Evolutionary conservation across 2,888 invertebrate genomes (phyloP).

Genomic region (Thysanoteuthis rhombus): DNA sequence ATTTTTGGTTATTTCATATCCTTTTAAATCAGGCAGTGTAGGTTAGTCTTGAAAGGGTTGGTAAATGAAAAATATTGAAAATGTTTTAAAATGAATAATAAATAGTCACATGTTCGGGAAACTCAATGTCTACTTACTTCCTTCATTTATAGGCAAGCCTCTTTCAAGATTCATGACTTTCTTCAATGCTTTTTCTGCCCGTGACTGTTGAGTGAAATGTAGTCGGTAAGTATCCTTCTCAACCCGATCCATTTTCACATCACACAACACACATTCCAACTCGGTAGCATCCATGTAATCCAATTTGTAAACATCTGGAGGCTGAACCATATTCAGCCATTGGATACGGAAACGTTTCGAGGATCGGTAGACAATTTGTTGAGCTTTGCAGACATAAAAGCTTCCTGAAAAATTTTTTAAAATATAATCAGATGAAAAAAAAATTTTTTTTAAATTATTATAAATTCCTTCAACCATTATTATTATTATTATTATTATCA

Average conservation of each 20-base stretch:
- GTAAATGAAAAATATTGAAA: too few relatives aligned
- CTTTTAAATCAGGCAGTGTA: too few relatives aligned
- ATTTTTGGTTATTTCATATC: too few relatives aligned
- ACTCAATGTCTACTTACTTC: background rate
- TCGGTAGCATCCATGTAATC: conserved; percentile 87
- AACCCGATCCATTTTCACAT: conserved; percentile 80
- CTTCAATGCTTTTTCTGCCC: conserved; percentile 84
- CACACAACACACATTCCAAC: conserved; percentile 74
- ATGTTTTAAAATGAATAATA: too few relatives aligned
- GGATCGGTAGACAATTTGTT: conserved; percentile 88
- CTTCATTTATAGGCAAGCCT: conserved; percentile 34
- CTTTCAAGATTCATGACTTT: conserved; percentile 80
- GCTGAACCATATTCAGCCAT: conserved; percentile 75
- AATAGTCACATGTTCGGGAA: too few relatives aligned
- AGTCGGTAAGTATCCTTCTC: conserved; percentile 79
- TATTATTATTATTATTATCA: too few relatives aligned
- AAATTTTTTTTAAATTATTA: too few relatives aligned
- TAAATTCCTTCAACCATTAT: too few relatives aligned
- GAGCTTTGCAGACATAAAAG: conserved; percentile 81
- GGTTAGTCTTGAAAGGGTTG: too few relatives aligned
- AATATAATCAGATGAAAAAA: background rate
- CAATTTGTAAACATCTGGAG: conserved; percentile 78
- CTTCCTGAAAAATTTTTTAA: conserved; percentile 52
- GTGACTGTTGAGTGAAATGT: conserved; percentile 78
- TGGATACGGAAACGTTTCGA: conserved; percentile 87